Evolutionary conservation across 1,140 invertebrate genomes (phyloP).

Genomic region (Sarcophaga peregrina): DNA sequence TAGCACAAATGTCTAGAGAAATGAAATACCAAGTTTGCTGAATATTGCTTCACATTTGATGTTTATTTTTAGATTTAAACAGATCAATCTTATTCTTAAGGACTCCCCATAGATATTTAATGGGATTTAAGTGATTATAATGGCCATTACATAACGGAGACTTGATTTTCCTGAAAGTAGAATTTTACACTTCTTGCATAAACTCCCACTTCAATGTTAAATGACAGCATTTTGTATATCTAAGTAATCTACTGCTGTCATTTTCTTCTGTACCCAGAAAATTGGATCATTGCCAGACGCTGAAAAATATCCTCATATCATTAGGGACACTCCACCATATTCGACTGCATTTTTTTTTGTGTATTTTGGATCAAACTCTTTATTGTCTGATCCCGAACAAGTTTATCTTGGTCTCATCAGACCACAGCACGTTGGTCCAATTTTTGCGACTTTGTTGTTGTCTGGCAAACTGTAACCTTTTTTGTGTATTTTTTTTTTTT

Average conservation of each 20-base stretch:
- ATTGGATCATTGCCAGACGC: constrained; percentile 47
- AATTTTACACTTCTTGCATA: constrained; percentile 46
- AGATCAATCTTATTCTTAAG: no score
- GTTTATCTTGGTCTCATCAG: constrained; percentile 43
- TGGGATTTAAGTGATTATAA: constrained; percentile 58
- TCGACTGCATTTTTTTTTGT: no score
- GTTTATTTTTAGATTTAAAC: no score
- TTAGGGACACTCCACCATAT: constrained; percentile 49
- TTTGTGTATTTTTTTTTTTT: no score
- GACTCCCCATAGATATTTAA: no score
- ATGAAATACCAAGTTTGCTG: no score
- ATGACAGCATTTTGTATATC: constrained; percentile 52
- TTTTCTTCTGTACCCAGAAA: constrained; percentile 46
- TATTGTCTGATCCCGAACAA: constrained; percentile 48
- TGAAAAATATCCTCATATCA: constrained; percentile 53
- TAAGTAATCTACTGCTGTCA: constrained; percentile 45
- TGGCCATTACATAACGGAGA: constrained; percentile 54
- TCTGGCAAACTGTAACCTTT: not conserved
- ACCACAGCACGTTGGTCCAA: constrained; percentile 22
- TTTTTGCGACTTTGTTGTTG: not conserved
- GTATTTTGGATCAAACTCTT: constrained; percentile 41
- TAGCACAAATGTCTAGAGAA: no score
- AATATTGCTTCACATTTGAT: no score
- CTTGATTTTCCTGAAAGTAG: constrained; percentile 45
- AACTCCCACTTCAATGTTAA: constrained; percentile 49